A percentile compares a stretch with the other conserved stretches of the same genome.
phyloP scores from a whole-genome alignment of 1,140 invertebrate species.

The Lasaia peninsularis region DNA sequence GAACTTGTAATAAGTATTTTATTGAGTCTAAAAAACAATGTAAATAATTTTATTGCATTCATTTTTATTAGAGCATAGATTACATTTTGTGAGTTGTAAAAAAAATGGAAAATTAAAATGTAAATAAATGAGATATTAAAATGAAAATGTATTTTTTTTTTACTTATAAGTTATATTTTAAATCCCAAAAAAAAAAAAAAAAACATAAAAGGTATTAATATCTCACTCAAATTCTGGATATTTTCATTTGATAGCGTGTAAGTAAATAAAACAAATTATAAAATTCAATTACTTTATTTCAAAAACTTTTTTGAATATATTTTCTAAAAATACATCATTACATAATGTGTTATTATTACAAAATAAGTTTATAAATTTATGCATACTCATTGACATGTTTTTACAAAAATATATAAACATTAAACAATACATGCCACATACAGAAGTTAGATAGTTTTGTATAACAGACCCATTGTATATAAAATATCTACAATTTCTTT shows the following conservation, averaged over 20 bases:
- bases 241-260: no score
- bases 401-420: not conserved
- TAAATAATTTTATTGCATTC: no score
- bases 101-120: no score
- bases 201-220: not conserved
- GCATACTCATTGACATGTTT: not conserved
- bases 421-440: not conserved
- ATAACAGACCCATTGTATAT: not conserved
- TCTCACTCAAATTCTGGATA: no score
- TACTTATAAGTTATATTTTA: no score
- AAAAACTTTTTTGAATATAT: not conserved
- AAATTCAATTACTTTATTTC: not conserved
- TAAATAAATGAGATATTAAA: no score
- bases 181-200: no score
- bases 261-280: not conserved
- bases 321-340: conserved; percentile 4
- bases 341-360: not conserved
- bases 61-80: no score
- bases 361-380: not conserved
- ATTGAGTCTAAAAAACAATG: no score
- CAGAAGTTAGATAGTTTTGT: not conserved
- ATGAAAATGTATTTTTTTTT: no score
- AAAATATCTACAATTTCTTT: conserved; percentile 10
- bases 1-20: no score
- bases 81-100: no score